phyloP scores from a whole-genome alignment of 2,888 invertebrate species.

The Chaetoderma sp. region DNA sequence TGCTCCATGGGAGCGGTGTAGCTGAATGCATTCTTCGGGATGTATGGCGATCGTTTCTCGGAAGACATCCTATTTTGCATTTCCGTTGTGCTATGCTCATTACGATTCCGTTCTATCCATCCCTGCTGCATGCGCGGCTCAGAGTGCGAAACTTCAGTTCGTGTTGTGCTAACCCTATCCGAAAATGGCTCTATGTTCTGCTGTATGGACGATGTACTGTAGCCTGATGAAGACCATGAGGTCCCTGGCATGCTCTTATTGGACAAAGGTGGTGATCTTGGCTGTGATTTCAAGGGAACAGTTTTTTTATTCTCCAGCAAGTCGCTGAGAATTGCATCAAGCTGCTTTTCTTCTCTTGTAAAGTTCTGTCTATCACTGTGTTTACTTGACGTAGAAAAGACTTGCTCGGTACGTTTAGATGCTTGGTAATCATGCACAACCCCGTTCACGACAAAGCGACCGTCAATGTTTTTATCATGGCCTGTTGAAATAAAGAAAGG shows the following conservation, averaged over 20 bases:
- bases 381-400: no score
- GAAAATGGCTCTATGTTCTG: conserved; percentile 45
- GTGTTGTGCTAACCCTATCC: conserved; percentile 51
- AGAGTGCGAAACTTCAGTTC: conserved; percentile 57
- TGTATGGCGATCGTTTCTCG: conserved; percentile 6
- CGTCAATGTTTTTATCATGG: no score
- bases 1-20: conserved; percentile 51
- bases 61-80: conserved; percentile 40
- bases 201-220: conserved; percentile 46
- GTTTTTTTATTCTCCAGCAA: conserved; percentile 61
- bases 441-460: no score
- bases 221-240: conserved; percentile 46
- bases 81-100: conserved; percentile 43
- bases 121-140: conserved; percentile 49
- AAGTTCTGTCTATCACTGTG: no score
- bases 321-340: conserved; percentile 66
- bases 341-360: conserved; percentile 62
- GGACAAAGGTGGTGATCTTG: conserved; percentile 37
- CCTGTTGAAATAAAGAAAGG: no score
- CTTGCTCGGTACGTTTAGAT: no score
- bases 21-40: conserved; percentile 54
- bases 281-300: conserved; percentile 32
- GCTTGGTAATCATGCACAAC: no score
- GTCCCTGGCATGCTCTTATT: conserved; percentile 41
- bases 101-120: conserved; percentile 51